A percentile compares a stretch with the other conserved stretches of the same genome.
phyloP scores from a whole-genome alignment of 2,113 vertebrate species.

The Callithrix jacchus region DNA sequence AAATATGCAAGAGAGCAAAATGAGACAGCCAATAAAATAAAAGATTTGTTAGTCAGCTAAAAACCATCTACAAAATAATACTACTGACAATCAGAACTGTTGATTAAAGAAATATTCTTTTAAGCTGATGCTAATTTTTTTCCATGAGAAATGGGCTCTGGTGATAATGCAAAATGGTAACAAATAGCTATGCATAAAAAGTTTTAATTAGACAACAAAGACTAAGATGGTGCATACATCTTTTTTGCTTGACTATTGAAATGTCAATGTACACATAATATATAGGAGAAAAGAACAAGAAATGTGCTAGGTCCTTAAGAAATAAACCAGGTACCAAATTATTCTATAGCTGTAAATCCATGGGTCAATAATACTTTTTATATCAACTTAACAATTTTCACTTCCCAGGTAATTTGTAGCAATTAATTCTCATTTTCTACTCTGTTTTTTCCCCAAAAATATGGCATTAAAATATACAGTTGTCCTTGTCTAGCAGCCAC shows the following conservation, averaged over 20 bases:
- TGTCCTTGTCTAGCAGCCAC: background rate
- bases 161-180: slow-evolving; percentile 71
- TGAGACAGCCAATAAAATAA: slow-evolving; percentile 94
- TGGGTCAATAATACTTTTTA: slow-evolving; percentile 53
- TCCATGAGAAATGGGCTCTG: slow-evolving; percentile 76
- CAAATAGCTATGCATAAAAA: slow-evolving; percentile 67
- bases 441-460: background rate
- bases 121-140: slow-evolving; percentile 92
- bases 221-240: background rate
- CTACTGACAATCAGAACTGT: slow-evolving; percentile 90
- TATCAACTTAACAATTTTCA: slow-evolving; percentile 41
- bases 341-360: slow-evolving; percentile 38
- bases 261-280: background rate
- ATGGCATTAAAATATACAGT: background rate
- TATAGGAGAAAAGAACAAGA: slow-evolving; percentile 56
- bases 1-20: slow-evolving; percentile 94
- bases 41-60: slow-evolving; percentile 91
- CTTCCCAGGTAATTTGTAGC: slow-evolving; percentile 61
- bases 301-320: slow-evolving; percentile 64
- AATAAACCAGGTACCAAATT: slow-evolving; percentile 61
- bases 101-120: slow-evolving; percentile 92
- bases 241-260: slow-evolving; percentile 48
- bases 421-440: slow-evolving; percentile 61
- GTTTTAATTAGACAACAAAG: slow-evolving; percentile 71
- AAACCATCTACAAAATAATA: slow-evolving; percentile 86